Conservation (phyloP, 2,888 invertebrate genomes). For the Panzeria rudis region DNA sequence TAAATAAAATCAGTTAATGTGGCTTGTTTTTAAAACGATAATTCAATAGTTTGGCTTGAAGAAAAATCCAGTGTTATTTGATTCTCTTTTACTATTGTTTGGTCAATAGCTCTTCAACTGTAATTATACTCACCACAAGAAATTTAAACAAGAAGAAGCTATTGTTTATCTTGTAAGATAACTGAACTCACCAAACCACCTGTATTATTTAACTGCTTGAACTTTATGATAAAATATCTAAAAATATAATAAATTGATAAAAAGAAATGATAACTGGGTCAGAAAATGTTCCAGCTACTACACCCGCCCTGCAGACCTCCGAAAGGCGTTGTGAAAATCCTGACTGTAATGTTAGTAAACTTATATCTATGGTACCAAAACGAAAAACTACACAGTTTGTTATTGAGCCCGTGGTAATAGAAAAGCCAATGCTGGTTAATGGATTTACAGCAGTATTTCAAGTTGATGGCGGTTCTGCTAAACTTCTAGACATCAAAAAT, state of each 20-base stretch:
- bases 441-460: conserved; percentile 82
- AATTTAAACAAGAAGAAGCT: conserved; percentile 34
- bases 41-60: not conserved
- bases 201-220: not conserved
- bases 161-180: not conserved
- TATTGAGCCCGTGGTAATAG: conserved; percentile 77
- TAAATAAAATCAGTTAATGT: not conserved
- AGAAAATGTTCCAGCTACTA: not conserved
- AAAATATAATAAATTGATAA: not conserved
- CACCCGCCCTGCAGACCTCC: conserved; percentile 28
- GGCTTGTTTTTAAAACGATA: not conserved
- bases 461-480: conserved; percentile 78
- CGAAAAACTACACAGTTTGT: conserved; percentile 80
- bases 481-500: conserved; percentile 78
- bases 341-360: conserved; percentile 76
- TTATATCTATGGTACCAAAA: conserved; percentile 79
- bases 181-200: conserved; percentile 3
- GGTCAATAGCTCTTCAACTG: conserved; percentile 44
- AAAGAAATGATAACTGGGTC: conserved; percentile 2
- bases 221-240: not conserved
- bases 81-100: not conserved
- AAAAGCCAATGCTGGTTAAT: conserved; percentile 80
- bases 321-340: conserved; percentile 77
- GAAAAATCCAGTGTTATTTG: not conserved
- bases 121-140: conserved; percentile 27